Base-by-base conservation (phyloP, 2,113 vertebrate species). In the Oryzias curvinotus region DNA sequence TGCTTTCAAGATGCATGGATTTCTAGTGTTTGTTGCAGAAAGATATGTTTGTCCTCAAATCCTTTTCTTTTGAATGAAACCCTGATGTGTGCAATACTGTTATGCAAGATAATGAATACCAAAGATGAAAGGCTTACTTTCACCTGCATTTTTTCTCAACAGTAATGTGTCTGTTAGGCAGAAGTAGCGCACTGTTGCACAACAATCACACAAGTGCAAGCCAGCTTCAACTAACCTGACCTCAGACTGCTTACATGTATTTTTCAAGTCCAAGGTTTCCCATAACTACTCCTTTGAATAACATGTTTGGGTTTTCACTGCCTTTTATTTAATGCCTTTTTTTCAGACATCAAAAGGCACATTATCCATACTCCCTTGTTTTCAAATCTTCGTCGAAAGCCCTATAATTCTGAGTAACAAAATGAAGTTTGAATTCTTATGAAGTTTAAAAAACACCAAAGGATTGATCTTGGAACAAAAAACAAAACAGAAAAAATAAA, bases 331-430 rank as follows among this genome's bases (percentile, higher is more conserved):
- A 84, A 65, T 73, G 78, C 72, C 65, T 85, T 77, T 68, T 85
- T 28, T 85, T 76, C 74, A 58, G 84, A 85, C 79, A 83, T 88
- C 83, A 88, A 87, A 89, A 81, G 81, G 50, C 54, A 23, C 70
- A 87, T 89, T 83, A 75, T 79, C 66, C 57, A 52, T 55, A 64
- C 30, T 51, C 78, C 59, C 66, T 67, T 59, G 63, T 72, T 77
- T 73, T 81, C 65, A 53, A 75, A 59, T 30, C 72, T 57, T 51
- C 2, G 14, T 61, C 70, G 73, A 54, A 80, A 74, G 58, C 66
- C 68, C 79, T 71, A 78, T 65, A 66, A 83, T 84, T 79, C 63
- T 59, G 60, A 65, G 69, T 77, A 85, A 89, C 87, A 77, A 84
- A 87, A 84, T 79, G 63, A 60, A 74, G 80, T 77, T 59, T 10